phyloP scores from a whole-genome alignment of 2,797 vertebrate species.

The Tolypeutes matacus region DNA sequence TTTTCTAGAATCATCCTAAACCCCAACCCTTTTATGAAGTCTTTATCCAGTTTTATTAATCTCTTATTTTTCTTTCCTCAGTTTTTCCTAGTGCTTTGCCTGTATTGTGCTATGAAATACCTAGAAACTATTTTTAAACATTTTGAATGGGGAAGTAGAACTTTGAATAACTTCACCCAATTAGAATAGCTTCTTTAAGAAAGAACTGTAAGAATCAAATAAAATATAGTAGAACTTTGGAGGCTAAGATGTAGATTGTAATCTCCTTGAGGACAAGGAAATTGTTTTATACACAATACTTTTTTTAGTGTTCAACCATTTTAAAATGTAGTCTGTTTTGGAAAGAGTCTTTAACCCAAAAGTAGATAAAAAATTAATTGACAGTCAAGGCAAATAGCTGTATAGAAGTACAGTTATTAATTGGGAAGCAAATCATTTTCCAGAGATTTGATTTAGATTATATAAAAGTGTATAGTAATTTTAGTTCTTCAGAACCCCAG shows the following conservation, averaged over 20 bases:
- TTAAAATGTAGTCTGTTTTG: neutral
- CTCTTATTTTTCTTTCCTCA: neutral
- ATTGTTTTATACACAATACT: neutral
- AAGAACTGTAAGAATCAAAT: neutral
- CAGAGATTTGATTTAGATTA: neutral
- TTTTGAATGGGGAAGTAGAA: neutral
- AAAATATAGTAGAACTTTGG: accelerated
- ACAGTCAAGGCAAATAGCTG: neutral
- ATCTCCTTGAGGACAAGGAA: neutral
- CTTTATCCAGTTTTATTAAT: neutral
- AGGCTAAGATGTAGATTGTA: neutral
- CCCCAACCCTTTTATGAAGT: neutral
- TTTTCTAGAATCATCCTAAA: slow-evolving; percentile 24
- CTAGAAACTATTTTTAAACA: slow-evolving; percentile 32
- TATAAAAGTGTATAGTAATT: neutral
- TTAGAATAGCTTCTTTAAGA: neutral
- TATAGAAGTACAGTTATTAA: neutral
- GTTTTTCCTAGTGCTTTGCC: slow-evolving; percentile 4
- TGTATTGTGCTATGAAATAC: neutral
- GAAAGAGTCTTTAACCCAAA: slow-evolving; percentile 1
- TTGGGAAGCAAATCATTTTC: neutral
- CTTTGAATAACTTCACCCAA: neutral
- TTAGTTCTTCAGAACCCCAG: neutral
- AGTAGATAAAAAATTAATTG: neutral
- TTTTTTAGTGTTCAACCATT: neutral